Percentiles rank a stretch among this genome's conserved stretches.
Evolutionary conservation across 1,140 invertebrate genomes (phyloP).

Genomic region (Aradophagus sp.): DNA sequence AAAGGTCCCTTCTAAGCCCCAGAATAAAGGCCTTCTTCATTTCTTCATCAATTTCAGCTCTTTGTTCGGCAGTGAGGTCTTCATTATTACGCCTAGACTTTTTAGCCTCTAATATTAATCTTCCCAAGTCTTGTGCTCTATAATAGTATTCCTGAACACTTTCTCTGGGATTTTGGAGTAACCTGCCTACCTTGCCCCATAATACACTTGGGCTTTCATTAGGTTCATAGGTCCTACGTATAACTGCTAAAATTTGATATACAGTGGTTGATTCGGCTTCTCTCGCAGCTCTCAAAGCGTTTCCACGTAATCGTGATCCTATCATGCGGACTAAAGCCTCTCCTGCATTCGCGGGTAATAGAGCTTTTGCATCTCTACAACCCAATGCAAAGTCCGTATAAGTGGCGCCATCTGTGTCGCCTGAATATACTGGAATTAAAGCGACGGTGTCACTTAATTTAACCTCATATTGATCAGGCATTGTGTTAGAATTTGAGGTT

Average conservation of each 20-base stretch:
- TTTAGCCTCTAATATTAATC: slow-evolving; percentile 3
- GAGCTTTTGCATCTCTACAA: slow-evolving; percentile 3
- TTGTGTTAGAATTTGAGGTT: too few species aligned
- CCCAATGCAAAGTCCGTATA: slow-evolving; percentile 2
- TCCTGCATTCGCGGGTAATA: slow-evolving; percentile 4
- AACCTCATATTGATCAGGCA: background rate
- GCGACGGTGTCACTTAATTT: slow-evolving; percentile 6
- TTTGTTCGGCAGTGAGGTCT: background rate
- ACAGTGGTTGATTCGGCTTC: background rate
- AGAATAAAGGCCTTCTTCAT: slow-evolving; percentile 1
- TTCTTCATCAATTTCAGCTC: background rate
- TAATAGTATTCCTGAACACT: background rate
- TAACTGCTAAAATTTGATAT: background rate
- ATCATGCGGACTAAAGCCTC: background rate
- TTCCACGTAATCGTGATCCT: background rate
- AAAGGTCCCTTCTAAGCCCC: slow-evolving; percentile 12
- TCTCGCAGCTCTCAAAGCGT: background rate
- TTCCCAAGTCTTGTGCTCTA: background rate
- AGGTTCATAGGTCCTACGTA: background rate
- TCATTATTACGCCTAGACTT: background rate
- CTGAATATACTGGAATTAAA: slow-evolving; percentile 4
- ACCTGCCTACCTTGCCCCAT: slow-evolving; percentile 5
- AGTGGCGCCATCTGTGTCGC: background rate
- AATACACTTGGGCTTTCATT: background rate
- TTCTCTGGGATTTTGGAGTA: background rate